These are phyloP conservation scores for Corythornis leucogaster DNA, from an alignment of 2,797 vertebrate genomes.

Conservation along the genomic window DNA sequence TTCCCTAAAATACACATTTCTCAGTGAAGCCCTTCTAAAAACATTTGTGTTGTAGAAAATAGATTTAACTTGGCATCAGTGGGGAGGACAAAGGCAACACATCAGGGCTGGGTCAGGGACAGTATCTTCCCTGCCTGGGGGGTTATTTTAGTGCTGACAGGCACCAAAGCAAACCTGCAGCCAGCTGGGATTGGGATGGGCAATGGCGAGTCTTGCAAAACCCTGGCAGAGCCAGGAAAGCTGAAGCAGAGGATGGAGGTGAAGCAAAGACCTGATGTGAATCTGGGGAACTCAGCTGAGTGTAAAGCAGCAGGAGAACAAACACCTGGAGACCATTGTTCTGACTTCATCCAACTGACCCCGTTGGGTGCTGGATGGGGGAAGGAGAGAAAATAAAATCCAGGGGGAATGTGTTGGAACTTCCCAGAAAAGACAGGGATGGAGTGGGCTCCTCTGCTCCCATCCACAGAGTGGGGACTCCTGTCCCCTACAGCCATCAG, in stretches of 20 bases:
- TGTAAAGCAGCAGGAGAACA: neutral
- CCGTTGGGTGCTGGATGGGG: rapidly evolving
- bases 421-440: neutral
- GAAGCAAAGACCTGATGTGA: neutral
- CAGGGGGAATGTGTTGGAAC: rapidly evolving
- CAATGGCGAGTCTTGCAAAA: neutral
- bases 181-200: rapidly evolving
- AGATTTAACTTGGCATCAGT: neutral
- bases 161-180: neutral
- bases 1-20: rapidly evolving
- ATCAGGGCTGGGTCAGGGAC: neutral
- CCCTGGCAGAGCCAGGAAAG: neutral
- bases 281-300: neutral
- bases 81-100: neutral
- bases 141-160: neutral
- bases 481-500: rapidly evolving
- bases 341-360: neutral
- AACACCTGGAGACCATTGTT: rapidly evolving
- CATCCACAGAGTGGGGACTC: neutral
- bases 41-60: neutral
- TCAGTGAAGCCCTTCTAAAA: neutral
- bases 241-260: neutral
- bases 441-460: neutral
- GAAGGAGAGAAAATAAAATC: neutral
- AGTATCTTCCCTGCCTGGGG: rapidly evolving